Evolutionary conservation across 30 jellyfish, hydroid and myxozoan species (phyloP).

Genomic region (Chironex yamaguchii): DNA sequence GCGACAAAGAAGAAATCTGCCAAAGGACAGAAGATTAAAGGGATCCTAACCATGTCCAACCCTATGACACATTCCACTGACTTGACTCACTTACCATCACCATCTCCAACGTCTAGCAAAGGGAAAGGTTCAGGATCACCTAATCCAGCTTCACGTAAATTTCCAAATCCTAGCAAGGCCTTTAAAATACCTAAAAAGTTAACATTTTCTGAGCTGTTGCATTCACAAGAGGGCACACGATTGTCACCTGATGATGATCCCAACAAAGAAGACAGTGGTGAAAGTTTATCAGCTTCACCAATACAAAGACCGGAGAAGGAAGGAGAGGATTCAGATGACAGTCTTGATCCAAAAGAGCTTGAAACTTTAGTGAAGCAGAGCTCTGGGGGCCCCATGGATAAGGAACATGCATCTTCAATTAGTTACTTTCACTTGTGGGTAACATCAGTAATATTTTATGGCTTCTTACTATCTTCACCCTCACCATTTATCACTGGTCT

Average conservation of each 20-base stretch:
- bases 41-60: slow-evolving; percentile 36
- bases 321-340: slow-evolving; percentile 52
- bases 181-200: slow-evolving; percentile 64
- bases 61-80: slow-evolving; percentile 82
- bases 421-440: slow-evolving; percentile 58
- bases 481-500: slow-evolving; percentile 46
- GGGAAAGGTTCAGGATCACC: slow-evolving; percentile 12
- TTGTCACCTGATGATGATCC: slow-evolving; percentile 36
- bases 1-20: slow-evolving; percentile 22
- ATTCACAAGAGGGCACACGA: slow-evolving; percentile 77
- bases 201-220: slow-evolving; percentile 84
- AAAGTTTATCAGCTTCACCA: slow-evolving; percentile 53
- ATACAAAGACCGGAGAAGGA: slow-evolving; percentile 39
- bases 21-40: slow-evolving; percentile 62
- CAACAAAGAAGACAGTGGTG: neutral
- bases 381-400: neutral
- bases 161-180: slow-evolving; percentile 52
- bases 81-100: slow-evolving; percentile 71
- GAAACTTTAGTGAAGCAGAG: slow-evolving; percentile 6
- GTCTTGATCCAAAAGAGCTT: neutral
- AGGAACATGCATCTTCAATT: neutral
- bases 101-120: slow-evolving; percentile 20
- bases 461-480: slow-evolving; percentile 25
- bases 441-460: slow-evolving; percentile 57
- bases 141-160: slow-evolving; percentile 21